Conservation (phyloP, 1,140 invertebrate species). For the Drosophila kohkoa region DNA sequence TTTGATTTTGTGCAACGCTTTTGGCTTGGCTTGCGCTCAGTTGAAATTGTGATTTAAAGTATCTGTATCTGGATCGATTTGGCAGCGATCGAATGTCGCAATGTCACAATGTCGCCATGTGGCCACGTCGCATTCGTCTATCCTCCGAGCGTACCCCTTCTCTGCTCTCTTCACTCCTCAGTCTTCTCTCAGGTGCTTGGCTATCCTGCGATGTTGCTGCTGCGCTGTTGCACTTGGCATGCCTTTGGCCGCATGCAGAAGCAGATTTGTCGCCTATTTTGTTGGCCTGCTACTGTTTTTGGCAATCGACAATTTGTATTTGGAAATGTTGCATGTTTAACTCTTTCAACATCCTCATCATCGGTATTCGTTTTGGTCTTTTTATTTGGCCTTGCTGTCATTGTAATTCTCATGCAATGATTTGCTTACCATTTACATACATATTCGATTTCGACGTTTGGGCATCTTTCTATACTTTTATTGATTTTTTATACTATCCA, state of each 20-base stretch:
- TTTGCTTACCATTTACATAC: constrained; percentile 30
- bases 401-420: constrained; percentile 11
- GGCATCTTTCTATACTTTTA: neutral
- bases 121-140: constrained; percentile 41
- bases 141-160: neutral
- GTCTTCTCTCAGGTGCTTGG: neutral
- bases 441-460: neutral
- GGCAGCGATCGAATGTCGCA: constrained; percentile 75
- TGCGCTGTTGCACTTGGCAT: constrained; percentile 58
- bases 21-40: constrained; percentile 65
- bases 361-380: constrained; percentile 25
- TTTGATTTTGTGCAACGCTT: constrained; percentile 39
- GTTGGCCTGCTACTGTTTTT: constrained; percentile 52
- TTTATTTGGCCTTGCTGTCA: constrained; percentile 37
- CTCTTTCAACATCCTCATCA: constrained; percentile 56
- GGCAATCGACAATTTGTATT: constrained; percentile 72
- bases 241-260: constrained; percentile 38
- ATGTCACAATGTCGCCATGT: constrained; percentile 53
- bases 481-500: neutral
- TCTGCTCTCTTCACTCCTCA: neutral
- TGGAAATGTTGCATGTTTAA: constrained; percentile 68
- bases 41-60: constrained; percentile 80
- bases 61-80: constrained; percentile 81
- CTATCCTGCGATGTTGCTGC: constrained; percentile 8
- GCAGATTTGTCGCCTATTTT: constrained; percentile 79